Conservation (phyloP, 2,888 invertebrate genomes). For the Drosophila mimica region DNA sequence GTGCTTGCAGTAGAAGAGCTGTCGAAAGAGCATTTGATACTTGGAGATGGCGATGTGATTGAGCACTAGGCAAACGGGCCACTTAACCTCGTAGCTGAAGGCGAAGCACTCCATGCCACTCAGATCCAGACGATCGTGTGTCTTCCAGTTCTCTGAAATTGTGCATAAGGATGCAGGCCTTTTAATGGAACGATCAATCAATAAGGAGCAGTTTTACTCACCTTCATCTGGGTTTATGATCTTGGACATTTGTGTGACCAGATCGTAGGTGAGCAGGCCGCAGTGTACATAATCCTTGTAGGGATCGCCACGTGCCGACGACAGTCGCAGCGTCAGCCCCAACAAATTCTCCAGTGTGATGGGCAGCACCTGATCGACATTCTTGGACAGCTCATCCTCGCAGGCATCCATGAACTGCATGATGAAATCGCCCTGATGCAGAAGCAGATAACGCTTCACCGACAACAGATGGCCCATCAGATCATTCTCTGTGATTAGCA, state of each 20-base stretch:
- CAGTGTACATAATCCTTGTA: constrained; percentile 97
- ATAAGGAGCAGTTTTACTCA: neutral
- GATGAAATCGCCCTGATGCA: constrained; percentile 96
- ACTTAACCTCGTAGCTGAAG: constrained; percentile 96
- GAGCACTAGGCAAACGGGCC: constrained; percentile 97
- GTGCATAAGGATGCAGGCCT: neutral
- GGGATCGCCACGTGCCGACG: constrained; percentile 95
- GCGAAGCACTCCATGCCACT: constrained; percentile 97
- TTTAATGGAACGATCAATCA: neutral
- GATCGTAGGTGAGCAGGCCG: constrained; percentile 93
- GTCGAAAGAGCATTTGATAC: constrained; percentile 98
- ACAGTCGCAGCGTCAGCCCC: constrained; percentile 94
- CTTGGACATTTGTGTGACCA: constrained; percentile 96
- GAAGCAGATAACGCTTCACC: constrained; percentile 93
- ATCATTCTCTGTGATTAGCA: constrained; percentile 96
- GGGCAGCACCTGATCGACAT: constrained; percentile 94
- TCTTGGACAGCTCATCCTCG: constrained; percentile 95
- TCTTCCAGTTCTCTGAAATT: constrained; percentile 88
- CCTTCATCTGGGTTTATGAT: constrained; percentile 93
- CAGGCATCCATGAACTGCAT: constrained; percentile 99
- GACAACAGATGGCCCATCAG: constrained; percentile 94
- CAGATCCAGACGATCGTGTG: constrained; percentile 88
- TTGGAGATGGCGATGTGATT: constrained; percentile 96
- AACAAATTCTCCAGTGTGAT: constrained; percentile 95
- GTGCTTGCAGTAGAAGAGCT: constrained; percentile 97